Evolutionary conservation across 2,113 vertebrate species (phyloP).

Genomic region (Melanerpes formicivorus): DNA sequence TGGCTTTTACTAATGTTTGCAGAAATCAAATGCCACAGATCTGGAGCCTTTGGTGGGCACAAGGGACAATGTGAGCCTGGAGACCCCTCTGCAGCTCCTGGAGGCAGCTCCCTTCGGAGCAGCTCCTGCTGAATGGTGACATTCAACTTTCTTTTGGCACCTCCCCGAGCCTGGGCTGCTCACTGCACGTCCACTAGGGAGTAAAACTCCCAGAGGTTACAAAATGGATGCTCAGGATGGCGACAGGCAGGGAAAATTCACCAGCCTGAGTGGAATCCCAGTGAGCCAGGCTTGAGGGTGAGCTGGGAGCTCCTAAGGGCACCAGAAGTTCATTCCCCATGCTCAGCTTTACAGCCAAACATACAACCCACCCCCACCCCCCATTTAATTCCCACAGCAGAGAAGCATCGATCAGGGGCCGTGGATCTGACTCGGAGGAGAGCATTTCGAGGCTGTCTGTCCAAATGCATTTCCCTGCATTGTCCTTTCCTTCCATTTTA

Average conservation of each 20-base stretch:
- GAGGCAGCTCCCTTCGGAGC: neutral
- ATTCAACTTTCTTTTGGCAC: no score
- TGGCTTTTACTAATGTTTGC: fast-evolving
- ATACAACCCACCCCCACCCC: fast-evolving
- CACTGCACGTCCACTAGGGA: fast-evolving
- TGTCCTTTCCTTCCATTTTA: neutral
- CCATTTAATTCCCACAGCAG: neutral
- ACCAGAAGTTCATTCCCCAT: neutral
- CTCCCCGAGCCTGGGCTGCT: fast-evolving
- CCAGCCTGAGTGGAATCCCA: neutral
- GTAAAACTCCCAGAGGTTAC: fast-evolving
- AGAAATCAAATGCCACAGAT: fast-evolving
- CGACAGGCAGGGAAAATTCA: neutral
- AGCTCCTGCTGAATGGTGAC: neutral
- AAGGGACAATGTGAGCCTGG: fast-evolving
- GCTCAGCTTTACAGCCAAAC: neutral
- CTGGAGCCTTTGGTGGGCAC: fast-evolving
- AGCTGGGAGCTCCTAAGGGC: neutral
- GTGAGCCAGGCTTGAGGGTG: neutral
- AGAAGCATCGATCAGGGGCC: fast-evolving
- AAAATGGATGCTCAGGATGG: neutral
- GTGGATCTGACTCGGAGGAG: fast-evolving
- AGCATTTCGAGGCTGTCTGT: neutral
- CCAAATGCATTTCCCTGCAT: fast-evolving
- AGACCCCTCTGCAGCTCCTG: neutral